Percentiles rank a stretch among this genome's conserved stretches.
Conservation (phyloP, 1,140 invertebrate species). For the Drosophila azteca region DNA sequence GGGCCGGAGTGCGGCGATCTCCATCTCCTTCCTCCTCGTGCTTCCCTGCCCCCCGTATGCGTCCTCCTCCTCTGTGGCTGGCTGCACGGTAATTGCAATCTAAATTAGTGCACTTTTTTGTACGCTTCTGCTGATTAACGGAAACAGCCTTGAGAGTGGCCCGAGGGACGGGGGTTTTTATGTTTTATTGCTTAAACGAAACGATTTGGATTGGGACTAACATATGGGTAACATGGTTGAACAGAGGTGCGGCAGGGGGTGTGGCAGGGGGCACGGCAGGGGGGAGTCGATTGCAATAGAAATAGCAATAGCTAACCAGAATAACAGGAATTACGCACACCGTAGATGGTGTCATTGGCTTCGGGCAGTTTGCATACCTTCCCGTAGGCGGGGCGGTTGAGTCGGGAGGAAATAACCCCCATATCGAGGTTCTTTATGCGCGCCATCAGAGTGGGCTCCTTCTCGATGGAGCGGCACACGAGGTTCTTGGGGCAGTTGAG, state of each 20-base stretch:
- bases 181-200: constrained; percentile 58
- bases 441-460: constrained; percentile 67
- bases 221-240: background rate
- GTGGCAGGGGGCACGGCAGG: background rate
- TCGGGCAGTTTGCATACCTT: constrained; percentile 71
- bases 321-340: constrained; percentile 52
- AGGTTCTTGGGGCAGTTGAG: constrained; percentile 36
- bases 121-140: constrained; percentile 25
- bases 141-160: constrained; percentile 36
- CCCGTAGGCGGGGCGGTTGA: constrained; percentile 42
- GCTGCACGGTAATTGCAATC: constrained; percentile 65
- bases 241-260: too few species aligned
- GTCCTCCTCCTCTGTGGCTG: background rate
- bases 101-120: constrained; percentile 77
- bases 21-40: too few species aligned
- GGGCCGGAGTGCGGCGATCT: background rate
- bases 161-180: background rate
- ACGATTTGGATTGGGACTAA: constrained; percentile 46
- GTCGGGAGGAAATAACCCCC: constrained; percentile 46
- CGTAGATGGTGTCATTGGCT: constrained; percentile 69
- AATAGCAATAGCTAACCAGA: constrained; percentile 2
- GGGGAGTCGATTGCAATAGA: too few species aligned
- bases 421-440: constrained; percentile 63
- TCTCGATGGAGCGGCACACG: constrained; percentile 50
- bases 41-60: too few species aligned